Evolutionary conservation across 1,140 invertebrate genomes (phyloP).

Genomic region (Hycleus cichorii): DNA sequence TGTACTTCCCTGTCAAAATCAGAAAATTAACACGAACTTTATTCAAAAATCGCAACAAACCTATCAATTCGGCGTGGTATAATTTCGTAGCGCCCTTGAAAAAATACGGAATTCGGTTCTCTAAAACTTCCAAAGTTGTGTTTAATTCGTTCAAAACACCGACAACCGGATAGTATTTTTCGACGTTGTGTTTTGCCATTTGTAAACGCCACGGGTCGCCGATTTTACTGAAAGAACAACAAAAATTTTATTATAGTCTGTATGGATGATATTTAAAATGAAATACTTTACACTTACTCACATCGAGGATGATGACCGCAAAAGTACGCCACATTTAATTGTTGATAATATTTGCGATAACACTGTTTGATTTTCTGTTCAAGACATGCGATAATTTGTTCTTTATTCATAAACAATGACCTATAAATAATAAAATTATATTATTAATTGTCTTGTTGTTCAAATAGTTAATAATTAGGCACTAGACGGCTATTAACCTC

Average conservation of each 20-base stretch:
- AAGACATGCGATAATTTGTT: constrained; percentile 1
- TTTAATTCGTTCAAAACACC: constrained; percentile 59
- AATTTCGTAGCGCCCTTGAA: constrained; percentile 49
- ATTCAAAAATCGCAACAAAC: constrained; percentile 39
- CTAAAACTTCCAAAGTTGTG: constrained; percentile 50
- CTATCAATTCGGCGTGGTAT: constrained; percentile 45
- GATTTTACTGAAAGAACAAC: constrained; percentile 42
- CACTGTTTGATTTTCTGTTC: too few species aligned
- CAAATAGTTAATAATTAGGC: neutral
- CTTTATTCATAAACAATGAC: constrained; percentile 8
- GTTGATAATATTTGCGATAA: constrained; percentile 30
- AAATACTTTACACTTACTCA: constrained; percentile 42
- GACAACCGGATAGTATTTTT: constrained; percentile 57
- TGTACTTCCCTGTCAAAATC: constrained; percentile 21
- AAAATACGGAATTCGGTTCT: constrained; percentile 52
- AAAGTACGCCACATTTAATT: constrained; percentile 55
- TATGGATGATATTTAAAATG: too few species aligned
- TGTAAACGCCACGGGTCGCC: constrained; percentile 56
- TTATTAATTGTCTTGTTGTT: neutral
- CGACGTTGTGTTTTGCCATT: constrained; percentile 56
- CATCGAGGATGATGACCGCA: constrained; percentile 58
- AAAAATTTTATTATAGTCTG: too few species aligned
- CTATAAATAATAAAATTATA: constrained; percentile 7
- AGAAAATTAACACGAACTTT: neutral
- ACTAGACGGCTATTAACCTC: constrained; percentile 26